A percentile compares a stretch with the other conserved stretches of the same genome.
phyloP scores from a whole-genome alignment of 1,140 invertebrate species.

The Ctenoplectra terminalis region DNA sequence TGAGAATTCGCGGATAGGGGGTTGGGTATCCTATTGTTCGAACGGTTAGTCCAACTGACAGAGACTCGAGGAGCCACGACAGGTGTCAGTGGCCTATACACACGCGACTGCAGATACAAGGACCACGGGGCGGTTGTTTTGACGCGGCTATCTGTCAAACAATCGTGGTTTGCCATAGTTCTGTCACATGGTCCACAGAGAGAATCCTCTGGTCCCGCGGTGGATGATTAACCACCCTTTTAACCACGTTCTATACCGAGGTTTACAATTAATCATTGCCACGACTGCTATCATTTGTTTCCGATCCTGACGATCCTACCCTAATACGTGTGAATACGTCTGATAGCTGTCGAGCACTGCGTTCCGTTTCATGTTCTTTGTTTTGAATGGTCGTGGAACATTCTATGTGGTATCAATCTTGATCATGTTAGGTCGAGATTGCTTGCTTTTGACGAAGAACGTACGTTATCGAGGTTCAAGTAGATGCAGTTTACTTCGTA shows the following conservation, averaged over 20 bases:
- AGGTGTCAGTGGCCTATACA: slow-evolving; percentile 63
- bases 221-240: slow-evolving; percentile 58
- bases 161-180: slow-evolving; percentile 65
- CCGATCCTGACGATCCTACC: not conserved
- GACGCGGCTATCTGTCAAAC: slow-evolving; percentile 68
- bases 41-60: slow-evolving; percentile 52
- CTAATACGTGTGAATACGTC: not conserved
- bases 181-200: slow-evolving; percentile 48
- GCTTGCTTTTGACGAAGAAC: too few relatives aligned
- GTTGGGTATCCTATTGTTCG: slow-evolving; percentile 36
- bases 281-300: slow-evolving; percentile 37
- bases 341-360: not conserved
- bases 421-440: too few relatives aligned
- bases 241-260: slow-evolving; percentile 22
- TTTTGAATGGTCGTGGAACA: not conserved
- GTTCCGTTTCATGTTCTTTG: not conserved
- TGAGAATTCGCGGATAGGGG: slow-evolving; percentile 10
- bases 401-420: not conserved
- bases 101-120: slow-evolving; percentile 55
- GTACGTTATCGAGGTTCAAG: too few relatives aligned
- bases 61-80: slow-evolving; percentile 57
- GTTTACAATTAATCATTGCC: slow-evolving; percentile 47
- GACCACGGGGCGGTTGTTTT: slow-evolving; percentile 58
- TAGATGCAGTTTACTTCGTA: too few relatives aligned
- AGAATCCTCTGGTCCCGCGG: slow-evolving; percentile 10